Conservation (phyloP, 1,140 invertebrate genomes). For the Zaprionus capensis region DNA sequence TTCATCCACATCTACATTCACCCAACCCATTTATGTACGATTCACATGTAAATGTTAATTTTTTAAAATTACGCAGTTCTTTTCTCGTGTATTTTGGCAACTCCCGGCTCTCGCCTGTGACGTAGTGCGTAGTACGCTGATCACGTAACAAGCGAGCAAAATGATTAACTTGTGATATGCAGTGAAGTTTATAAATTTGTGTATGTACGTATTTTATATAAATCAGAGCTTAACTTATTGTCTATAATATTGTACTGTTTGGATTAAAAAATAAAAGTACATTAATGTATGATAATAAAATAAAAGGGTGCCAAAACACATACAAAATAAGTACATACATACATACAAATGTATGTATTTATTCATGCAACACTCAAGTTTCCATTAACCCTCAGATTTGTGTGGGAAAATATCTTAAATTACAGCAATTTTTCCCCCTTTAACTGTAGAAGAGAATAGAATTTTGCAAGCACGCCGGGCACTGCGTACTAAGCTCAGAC, state of each 20-base stretch:
- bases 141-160: conserved; percentile 11
- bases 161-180: neutral
- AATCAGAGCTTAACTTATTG: too few relatives aligned
- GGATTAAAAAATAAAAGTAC: too few relatives aligned
- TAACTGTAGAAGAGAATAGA: neutral
- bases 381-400: too few relatives aligned
- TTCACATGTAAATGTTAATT: conserved; percentile 27
- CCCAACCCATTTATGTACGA: conserved; percentile 14
- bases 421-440: too few relatives aligned
- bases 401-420: neutral
- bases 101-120: conserved; percentile 22
- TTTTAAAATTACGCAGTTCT: conserved; percentile 38
- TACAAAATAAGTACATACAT: too few relatives aligned
- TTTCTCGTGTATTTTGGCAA: conserved; percentile 14
- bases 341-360: neutral
- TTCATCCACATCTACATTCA: conserved; percentile 18
- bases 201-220: too few relatives aligned
- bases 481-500: conserved; percentile 17
- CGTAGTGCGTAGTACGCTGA: conserved; percentile 15
- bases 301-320: too few relatives aligned
- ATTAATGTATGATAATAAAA: too few relatives aligned
- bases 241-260: too few relatives aligned
- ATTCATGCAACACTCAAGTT: neutral
- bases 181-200: too few relatives aligned
- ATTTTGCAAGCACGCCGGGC: neutral